phyloP scores from a whole-genome alignment of 2,113 vertebrate genomes.

The Gymnorhina tibicen region DNA sequence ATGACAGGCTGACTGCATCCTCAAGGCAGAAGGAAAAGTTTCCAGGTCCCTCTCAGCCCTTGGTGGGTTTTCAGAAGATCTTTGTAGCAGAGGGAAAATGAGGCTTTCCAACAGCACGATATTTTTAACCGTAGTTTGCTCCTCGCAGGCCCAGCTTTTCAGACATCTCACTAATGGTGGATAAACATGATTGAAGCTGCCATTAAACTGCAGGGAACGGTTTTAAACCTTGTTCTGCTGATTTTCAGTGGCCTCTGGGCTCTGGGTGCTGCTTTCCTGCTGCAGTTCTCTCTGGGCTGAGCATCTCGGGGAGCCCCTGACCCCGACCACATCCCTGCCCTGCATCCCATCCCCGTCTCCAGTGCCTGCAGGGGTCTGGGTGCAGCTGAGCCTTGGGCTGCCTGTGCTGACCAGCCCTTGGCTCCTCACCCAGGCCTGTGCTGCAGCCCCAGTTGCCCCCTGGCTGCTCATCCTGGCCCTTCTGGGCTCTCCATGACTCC shows the following conservation, averaged over 20 bases:
- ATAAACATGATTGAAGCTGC: background rate
- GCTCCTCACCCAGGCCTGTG: background rate
- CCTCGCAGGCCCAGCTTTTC: background rate
- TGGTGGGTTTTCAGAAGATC: background rate
- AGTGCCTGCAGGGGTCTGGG: accelerated
- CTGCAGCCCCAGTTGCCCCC: background rate
- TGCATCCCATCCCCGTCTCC: background rate
- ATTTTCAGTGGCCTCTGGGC: background rate
- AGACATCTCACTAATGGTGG: background rate
- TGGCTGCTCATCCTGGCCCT: background rate
- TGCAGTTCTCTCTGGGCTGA: background rate
- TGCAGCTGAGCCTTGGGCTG: background rate
- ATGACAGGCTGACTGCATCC: background rate
- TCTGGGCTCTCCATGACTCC: background rate
- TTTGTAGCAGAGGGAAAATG: background rate
- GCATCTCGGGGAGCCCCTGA: background rate
- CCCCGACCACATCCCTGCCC: background rate
- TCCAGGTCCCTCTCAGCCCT: background rate
- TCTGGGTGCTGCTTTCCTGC: background rate
- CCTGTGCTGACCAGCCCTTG: background rate
- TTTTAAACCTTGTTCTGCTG: background rate
- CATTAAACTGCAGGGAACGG: background rate
- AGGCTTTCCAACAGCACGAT: background rate
- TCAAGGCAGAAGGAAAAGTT: background rate
- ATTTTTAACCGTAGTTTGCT: background rate